Percentiles rank a stretch among this genome's conserved stretches.
These are phyloP conservation scores for Megastigmus dorsalis DNA, from an alignment of 2,888 invertebrate species.

Conservation along the genomic window DNA sequence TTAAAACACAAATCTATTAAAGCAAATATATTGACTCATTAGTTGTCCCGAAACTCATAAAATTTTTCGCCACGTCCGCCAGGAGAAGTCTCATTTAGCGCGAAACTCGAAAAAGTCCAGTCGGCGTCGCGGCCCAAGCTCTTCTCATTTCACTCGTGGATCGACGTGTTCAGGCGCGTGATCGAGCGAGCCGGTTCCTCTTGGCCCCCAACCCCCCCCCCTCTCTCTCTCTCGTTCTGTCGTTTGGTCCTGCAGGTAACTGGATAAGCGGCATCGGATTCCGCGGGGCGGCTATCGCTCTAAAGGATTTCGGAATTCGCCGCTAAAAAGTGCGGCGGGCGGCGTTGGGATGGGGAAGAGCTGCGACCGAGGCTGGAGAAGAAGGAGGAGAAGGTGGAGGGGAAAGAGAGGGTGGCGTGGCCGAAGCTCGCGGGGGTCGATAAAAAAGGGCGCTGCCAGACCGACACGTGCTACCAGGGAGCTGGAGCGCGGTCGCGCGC, in stretches of 20 bases:
- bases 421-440: slow-evolving; percentile 1
- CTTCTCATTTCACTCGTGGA: neutral
- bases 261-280: slow-evolving; percentile 42
- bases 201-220: no score
- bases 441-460: slow-evolving; percentile 42
- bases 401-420: neutral
- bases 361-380: no score
- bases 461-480: slow-evolving; percentile 35
- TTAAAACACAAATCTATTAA: neutral
- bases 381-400: neutral
- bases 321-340: slow-evolving; percentile 20
- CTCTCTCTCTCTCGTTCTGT: neutral
- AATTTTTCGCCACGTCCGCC: slow-evolving; percentile 9
- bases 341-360: no score
- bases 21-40: slow-evolving; percentile 20
- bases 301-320: slow-evolving; percentile 41
- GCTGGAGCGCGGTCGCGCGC: neutral
- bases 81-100: slow-evolving; percentile 28
- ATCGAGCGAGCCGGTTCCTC: neutral
- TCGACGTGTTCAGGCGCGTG: neutral
- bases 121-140: neutral
- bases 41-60: slow-evolving; percentile 7
- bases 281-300: slow-evolving; percentile 31
- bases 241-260: slow-evolving; percentile 16
- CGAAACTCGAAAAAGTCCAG: slow-evolving; percentile 27